phyloP scores from a whole-genome alignment of 2,888 invertebrate species.

The Aproaerema taeniolella region DNA sequence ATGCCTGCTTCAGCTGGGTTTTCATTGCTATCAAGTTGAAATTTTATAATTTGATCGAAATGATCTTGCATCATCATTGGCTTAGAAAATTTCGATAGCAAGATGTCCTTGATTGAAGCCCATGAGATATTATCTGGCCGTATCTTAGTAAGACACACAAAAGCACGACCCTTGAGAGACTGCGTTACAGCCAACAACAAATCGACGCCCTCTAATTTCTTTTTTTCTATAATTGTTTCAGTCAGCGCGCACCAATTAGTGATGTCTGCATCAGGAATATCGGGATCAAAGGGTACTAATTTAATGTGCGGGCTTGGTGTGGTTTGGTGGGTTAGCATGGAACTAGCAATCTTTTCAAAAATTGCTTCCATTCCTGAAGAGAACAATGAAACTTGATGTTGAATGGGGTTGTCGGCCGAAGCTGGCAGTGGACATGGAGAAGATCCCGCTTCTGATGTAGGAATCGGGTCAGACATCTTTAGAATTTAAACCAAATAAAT shows the following conservation, averaged over 20 bases:
- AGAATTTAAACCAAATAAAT: no score
- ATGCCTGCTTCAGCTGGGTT: conserved; percentile 18
- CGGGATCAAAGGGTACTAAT: conserved; percentile 18
- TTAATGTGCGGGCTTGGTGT: not conserved
- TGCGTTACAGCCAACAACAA: conserved; percentile 10
- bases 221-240: conserved; percentile 17
- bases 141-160: conserved; percentile 12
- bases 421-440: not conserved
- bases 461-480: no score
- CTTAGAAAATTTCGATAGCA: conserved; percentile 15
- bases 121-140: conserved; percentile 10
- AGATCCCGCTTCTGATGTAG: conserved; percentile 6
- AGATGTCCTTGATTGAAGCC: conserved; percentile 9
- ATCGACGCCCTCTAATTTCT: conserved; percentile 18
- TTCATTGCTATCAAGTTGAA: conserved; percentile 21
- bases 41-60: conserved; percentile 16
- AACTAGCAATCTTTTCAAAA: not conserved
- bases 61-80: conserved; percentile 13
- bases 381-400: not conserved
- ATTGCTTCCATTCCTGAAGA: not conserved
- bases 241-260: conserved; percentile 24
- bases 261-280: no score
- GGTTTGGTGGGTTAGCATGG: not conserved
- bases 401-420: not conserved
- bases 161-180: conserved; percentile 13